Evolutionary conservation across 2,797 vertebrate species (phyloP), one percentile per base, ranked within the genome.

Genomic region (Scleropages formosus): DNA sequence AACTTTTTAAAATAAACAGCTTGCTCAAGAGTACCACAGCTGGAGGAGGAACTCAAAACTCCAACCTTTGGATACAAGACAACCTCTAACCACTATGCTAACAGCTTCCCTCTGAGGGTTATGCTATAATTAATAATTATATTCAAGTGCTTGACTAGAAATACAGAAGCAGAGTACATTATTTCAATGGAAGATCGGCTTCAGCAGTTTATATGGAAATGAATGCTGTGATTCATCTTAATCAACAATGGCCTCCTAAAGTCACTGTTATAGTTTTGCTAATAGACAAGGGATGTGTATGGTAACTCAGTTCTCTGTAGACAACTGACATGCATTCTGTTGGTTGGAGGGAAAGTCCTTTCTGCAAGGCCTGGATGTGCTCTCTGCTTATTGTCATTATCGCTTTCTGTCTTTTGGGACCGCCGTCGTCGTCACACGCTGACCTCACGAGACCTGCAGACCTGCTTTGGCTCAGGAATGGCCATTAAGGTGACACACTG

Each of bases 341-440:
- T 7, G 22, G 46, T 53, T 51, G 47, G 22, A 53, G 67, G n/a
- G 51, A 53, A 70, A 13, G 47, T 26, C 49, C 4, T 24, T 47
- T 27, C 26, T 8, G 62, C 60, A 10, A n/a, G 26, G 39, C 20
- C 22, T 18, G 61, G 61, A 39, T 18, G 26, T 27, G 4, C 26
- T n/a, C 65, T 6, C 65, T n/a, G 27, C 20, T 66, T 31, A 75
- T 53, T 20, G 22, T 44, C 62, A 20, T 39, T 39, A 27, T 75
- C 73, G 66, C 16, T 69, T 49, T 22, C 66, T 69, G 65, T 67
- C 64, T 66, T 4, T 66, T 24, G 72, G 61, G 72, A 47, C 46
- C 26, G 15, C 22, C 49, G 31, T 22, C 22, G 15, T n/a, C 61
- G 64, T 65, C 49, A 20, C 46, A 8, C 15, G 72, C 24, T 1